Evolutionary conservation across 2,888 invertebrate genomes (phyloP).

Genomic region (Aproaerema taeniolella): DNA sequence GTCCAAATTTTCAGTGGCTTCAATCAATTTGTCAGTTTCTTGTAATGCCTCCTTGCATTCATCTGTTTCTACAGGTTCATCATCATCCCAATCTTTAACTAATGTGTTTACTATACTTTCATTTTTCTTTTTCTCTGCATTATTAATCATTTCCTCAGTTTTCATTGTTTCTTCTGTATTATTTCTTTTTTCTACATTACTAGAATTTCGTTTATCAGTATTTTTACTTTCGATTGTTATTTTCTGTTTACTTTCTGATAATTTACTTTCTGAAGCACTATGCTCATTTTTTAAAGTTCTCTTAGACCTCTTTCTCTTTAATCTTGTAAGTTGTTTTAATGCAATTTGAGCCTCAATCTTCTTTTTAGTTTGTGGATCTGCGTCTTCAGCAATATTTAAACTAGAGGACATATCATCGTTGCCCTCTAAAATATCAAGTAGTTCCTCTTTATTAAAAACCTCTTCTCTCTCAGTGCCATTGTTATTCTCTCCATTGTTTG

Average conservation of each 20-base stretch:
- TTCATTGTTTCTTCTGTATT: background rate
- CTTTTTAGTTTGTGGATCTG: conserved; percentile 25
- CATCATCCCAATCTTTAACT: conserved; percentile 75
- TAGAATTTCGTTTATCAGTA: background rate
- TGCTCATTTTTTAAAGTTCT: conserved; percentile 15
- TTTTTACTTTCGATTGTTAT: conserved; percentile 16
- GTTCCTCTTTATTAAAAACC: conserved; percentile 67
- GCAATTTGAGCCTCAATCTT: conserved; percentile 51
- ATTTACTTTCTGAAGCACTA: conserved; percentile 6
- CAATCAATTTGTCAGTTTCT: conserved; percentile 27
- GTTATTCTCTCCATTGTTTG: conserved; percentile 55
- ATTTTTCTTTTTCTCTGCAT: conserved; percentile 26
- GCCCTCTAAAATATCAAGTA: conserved; percentile 64
- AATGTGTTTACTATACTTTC: conserved; percentile 67
- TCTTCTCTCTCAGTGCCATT: conserved; percentile 50
- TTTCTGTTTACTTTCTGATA: conserved; percentile 22
- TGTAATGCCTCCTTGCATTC: conserved; percentile 26
- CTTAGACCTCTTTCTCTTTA: conserved; percentile 33
- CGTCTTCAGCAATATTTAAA: conserved; percentile 23
- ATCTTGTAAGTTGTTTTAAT: conserved; percentile 51
- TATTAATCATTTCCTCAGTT: background rate
- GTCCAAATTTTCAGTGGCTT: conserved; percentile 22
- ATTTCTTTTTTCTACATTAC: conserved; percentile 1
- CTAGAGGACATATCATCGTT: conserved; percentile 44
- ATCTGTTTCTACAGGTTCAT: conserved; percentile 43